A percentile compares a stretch with the other conserved stretches of the same genome.
phyloP scores from a whole-genome alignment of 2,113 vertebrate genomes.

The Rhipidura dahli region DNA sequence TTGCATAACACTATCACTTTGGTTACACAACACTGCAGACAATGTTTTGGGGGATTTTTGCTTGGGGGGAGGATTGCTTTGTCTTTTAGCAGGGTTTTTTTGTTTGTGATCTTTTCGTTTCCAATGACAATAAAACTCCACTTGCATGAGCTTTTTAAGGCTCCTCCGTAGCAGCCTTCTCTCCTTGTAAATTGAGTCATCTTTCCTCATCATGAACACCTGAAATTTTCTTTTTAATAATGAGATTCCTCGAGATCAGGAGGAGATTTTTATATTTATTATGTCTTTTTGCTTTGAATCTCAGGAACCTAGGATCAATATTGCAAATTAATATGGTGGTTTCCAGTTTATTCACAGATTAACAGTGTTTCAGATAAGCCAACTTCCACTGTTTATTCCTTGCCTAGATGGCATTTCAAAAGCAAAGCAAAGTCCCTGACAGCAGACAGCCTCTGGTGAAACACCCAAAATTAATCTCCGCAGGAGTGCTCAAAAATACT shows the following conservation, averaged over 20 bases:
- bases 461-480: not conserved
- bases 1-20: constrained; percentile 8
- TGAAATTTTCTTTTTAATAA: not conserved
- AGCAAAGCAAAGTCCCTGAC: not conserved
- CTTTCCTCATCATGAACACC: not conserved
- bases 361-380: not conserved
- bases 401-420: not conserved
- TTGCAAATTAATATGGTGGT: not conserved
- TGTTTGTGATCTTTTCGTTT: not conserved
- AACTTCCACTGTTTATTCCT: not conserved
- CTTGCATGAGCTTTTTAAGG: not conserved
- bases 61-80: not conserved
- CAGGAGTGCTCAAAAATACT: not conserved
- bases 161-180: not conserved
- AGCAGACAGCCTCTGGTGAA: not conserved
- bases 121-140: not conserved
- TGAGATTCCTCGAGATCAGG: not conserved
- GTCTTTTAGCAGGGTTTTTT: not conserved
- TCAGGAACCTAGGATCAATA: not conserved
- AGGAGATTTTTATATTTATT: not conserved
- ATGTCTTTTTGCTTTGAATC: not conserved
- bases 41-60: not conserved
- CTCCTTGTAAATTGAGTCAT: not conserved
- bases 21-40: constrained; percentile 13
- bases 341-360: not conserved